Evolutionary conservation across 2,113 vertebrate species (phyloP), one percentile per base, ranked within the genome.

Genomic region (Macquaria australasica): DNA sequence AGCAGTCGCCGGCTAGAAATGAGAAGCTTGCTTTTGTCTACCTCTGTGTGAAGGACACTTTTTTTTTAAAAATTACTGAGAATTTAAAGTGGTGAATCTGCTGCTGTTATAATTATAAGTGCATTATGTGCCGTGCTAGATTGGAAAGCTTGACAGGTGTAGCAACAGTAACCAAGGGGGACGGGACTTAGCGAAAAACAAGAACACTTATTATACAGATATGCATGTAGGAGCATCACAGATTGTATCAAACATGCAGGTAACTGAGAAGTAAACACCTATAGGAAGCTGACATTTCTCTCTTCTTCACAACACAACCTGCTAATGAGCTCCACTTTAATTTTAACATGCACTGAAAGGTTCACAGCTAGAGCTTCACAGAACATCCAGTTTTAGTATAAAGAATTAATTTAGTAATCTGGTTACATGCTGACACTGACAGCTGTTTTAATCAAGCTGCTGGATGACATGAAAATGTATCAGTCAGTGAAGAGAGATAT

Each of bases 241-340:
- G 18, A 50, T 16, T 81, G 67, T 25, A 37, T 73, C 3, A 55
- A 56, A 83, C n/a, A 51, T 23, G 31, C 51, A 51, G 14, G 2
- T 8, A 41, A 31, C 12, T 64, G 48, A 55, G 23, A 75, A 41
- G 73, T 70, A 70, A 67, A 72, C 43, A 63, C 74, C 77, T 64
- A 77, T 23, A 72, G 34, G 63, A 82, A 66, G 58, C 58, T 83
- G 79, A 70, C 55, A 72, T 48, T 45, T 71, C 79, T 41, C 43
- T 71, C 8, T 14, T 62, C 77, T 28, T 77, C 75, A 73, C 77
- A 56, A 56, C 15, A 51, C 55, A 67, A 73, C 43, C 60, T 41
- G 31, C 70, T 90, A 90, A 91, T 79, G 73, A 89, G 83, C 75
- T 77, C 41, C 39, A 55, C 73, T 80, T 83, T 53, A 66, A 51